These are phyloP conservation scores for Euborellia annulipes DNA, from an alignment of 1,140 invertebrate species.

Conservation along the genomic window DNA sequence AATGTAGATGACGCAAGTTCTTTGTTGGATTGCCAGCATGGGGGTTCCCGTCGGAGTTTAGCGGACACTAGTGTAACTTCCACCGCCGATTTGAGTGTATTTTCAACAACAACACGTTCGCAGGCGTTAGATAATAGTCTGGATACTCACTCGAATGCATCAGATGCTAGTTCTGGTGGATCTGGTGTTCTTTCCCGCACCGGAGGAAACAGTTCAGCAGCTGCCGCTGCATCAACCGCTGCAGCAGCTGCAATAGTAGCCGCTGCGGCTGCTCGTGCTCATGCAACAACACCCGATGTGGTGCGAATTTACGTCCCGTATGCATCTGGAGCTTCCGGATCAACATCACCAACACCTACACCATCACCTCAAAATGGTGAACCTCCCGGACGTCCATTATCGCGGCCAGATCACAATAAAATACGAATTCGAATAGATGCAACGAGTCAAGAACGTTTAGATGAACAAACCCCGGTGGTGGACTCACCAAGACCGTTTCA, in stretches of 20 bases:
- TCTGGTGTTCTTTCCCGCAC: conserved; percentile 26
- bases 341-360: conserved; percentile 28
- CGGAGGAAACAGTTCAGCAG: conserved; percentile 24
- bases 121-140: conserved; percentile 54
- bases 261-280: conserved; percentile 43
- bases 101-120: conserved; percentile 53
- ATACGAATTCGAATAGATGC: conserved; percentile 44
- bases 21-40: conserved; percentile 33
- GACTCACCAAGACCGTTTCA: conserved; percentile 42
- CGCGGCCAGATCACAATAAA: conserved; percentile 38
- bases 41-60: conserved; percentile 54
- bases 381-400: conserved; percentile 28
- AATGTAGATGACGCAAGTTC: conserved; percentile 50
- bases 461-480: conserved; percentile 40
- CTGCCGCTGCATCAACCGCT: conserved; percentile 40
- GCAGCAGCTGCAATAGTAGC: conserved; percentile 39
- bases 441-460: conserved; percentile 29
- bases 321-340: conserved; percentile 17
- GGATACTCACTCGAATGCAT: conserved; percentile 56
- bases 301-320: conserved; percentile 63
- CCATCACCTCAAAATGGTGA: conserved; percentile 39
- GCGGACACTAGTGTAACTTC: conserved; percentile 71
- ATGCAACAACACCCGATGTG: conserved; percentile 45
- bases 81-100: conserved; percentile 61
- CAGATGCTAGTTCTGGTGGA: conserved; percentile 41